Percentiles rank a stretch among this genome's conserved stretches.
Evolutionary conservation across 2,113 vertebrate species (phyloP).

Genomic region (Leucosticte australis): DNA sequence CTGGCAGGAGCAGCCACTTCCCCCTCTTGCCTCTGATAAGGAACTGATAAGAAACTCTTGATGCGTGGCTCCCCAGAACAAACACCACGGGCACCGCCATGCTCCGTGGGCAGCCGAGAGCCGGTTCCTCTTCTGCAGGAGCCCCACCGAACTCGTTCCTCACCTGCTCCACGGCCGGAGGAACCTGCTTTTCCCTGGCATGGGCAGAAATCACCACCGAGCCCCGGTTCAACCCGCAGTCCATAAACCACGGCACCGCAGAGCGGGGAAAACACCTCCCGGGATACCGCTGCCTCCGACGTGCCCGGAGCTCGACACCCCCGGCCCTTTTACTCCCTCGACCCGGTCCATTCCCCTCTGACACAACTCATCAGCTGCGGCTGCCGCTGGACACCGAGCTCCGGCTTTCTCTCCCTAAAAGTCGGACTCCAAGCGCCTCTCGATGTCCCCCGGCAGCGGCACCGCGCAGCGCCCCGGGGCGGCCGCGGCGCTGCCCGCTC

Average conservation of each 20-base stretch:
- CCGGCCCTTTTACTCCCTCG: neutral
- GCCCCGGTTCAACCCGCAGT: neutral
- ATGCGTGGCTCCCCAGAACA: neutral
- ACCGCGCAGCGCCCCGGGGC: neutral
- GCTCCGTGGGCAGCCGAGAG: neutral
- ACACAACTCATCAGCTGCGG: neutral
- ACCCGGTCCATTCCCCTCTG: fast-evolving
- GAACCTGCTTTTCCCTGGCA: neutral
- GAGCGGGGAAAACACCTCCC: neutral
- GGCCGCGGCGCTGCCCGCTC: neutral
- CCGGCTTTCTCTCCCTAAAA: fast-evolving
- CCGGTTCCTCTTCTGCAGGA: neutral
- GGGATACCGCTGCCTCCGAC: neutral
- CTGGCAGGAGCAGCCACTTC: neutral
- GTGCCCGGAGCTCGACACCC: neutral
- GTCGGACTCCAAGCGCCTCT: neutral
- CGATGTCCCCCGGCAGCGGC: neutral
- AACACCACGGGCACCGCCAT: fast-evolving
- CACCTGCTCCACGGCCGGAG: neutral
- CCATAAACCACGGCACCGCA: neutral
- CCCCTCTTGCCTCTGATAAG: neutral
- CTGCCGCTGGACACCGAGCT: neutral
- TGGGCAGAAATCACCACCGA: neutral
- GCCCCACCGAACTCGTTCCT: neutral
- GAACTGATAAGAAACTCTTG: neutral